Evolutionary conservation across 2,113 vertebrate genomes (phyloP), one percentile per base, ranked within the genome.

Genomic region (Serilophus lunatus): DNA sequence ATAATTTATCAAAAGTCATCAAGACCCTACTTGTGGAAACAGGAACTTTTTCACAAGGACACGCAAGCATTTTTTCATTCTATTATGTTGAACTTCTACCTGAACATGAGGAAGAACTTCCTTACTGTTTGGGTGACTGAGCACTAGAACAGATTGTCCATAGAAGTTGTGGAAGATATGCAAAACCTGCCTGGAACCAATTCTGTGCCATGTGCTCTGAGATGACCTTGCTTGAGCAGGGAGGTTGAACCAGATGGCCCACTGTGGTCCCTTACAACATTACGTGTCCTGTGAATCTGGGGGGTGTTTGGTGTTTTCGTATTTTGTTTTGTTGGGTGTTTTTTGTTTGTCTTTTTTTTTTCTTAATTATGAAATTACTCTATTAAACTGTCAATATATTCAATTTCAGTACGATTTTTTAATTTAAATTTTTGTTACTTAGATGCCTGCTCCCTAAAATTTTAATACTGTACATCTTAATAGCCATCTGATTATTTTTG

Each of bases 241-340:
- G 25, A 61, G 25, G 25, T 61, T 61, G 59, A 26, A 61, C 16
- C 25, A 17, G 16, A 26, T 26, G 24, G 38, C 25, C 25, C 17
- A 61, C 24, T 28, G 35, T 38, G 25, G 25, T 28, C 24, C 24
- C 35, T 38, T 26, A 35, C 24, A 61, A 38, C 36, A 10, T 38
- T 28, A 61, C 12, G 10, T 25, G 26, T 38, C 18, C 59, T 61
- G 24, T 36, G 14, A 36, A 11, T 60, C 13, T 36, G 10, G 26
- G 10, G 4, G 1, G 1, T 18, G 53, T 12, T 26, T 2, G 5
- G 10, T 36, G 12, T 45, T 59, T 25, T 16, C n/a, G n/a, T n/a
- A n/a, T n/a, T n/a, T n/a, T n/a, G n/a, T n/a, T n/a, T n/a, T n/a
- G n/a, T n/a, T n/a, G n/a, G n/a, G n/a, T n/a, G 7, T 44, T 40